Conservation (phyloP, 2,113 vertebrate species). For the Sitta europaea region DNA sequence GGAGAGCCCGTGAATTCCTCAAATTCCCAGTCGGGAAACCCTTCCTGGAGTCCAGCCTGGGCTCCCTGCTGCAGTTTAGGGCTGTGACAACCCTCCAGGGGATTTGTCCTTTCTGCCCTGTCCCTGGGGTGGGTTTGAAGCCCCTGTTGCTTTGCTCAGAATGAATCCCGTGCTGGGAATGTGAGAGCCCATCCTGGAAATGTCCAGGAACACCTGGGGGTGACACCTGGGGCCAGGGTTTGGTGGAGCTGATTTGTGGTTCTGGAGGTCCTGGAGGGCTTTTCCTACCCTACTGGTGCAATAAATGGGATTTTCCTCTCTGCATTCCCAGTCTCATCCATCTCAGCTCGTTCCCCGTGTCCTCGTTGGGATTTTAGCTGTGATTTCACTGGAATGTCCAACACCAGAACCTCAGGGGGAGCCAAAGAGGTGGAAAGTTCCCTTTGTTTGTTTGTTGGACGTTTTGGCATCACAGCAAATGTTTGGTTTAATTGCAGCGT, state of each 20-base stretch:
- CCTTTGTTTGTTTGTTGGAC: neutral
- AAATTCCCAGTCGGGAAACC: neutral
- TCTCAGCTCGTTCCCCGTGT: neutral
- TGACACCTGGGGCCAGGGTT: accelerated
- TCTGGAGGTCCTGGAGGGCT: neutral
- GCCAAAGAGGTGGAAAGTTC: neutral
- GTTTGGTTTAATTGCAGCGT: neutral
- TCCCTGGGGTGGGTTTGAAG: neutral
- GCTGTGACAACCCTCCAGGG: neutral
- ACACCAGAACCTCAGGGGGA: neutral
- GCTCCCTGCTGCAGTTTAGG: neutral
- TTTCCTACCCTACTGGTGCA: accelerated
- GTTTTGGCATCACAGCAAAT: no score
- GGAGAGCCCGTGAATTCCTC: neutral
- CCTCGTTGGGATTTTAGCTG: accelerated
- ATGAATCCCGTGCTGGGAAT: no score
- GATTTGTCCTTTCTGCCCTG: neutral
- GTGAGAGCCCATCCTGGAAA: neutral
- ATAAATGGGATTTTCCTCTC: neutral
- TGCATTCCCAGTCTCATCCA: neutral
- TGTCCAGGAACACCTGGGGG: accelerated
- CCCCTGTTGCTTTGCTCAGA: neutral
- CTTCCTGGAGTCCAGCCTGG: neutral
- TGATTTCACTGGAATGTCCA: neutral
- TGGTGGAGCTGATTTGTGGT: neutral